Conservation (phyloP, 2,113 vertebrate genomes). For the Sinosuthora webbiana region DNA sequence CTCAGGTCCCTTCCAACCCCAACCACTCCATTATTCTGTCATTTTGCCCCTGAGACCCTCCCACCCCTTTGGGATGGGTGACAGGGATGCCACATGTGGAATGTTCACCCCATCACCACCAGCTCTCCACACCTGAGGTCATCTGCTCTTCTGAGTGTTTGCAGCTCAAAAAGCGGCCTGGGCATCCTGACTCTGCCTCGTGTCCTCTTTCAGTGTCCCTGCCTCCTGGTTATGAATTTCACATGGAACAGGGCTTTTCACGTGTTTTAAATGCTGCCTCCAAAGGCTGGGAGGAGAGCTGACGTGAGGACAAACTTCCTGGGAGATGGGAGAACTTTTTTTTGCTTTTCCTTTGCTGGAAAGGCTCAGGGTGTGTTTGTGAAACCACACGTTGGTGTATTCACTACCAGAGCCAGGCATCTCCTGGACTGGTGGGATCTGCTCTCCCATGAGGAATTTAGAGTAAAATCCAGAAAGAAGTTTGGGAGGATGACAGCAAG, state of each 20-base stretch:
- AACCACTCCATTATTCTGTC: not conserved
- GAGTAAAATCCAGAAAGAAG: not conserved
- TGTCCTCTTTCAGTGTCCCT: not conserved
- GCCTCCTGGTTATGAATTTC: not conserved
- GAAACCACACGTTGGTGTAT: not conserved
- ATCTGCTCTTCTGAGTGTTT: not conserved
- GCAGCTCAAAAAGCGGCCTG: not conserved
- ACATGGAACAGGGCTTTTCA: not conserved
- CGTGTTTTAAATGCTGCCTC: not conserved
- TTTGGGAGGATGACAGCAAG: not conserved
- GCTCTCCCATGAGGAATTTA: not conserved
- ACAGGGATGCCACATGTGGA: fast-evolving
- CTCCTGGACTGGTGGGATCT: not conserved
- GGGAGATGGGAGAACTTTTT: not conserved
- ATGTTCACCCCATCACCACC: too few relatives aligned
- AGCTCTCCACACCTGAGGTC: not conserved
- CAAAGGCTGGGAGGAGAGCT: not conserved
- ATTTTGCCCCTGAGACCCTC: not conserved
- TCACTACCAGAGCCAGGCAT: not conserved
- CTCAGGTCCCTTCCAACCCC: not conserved
- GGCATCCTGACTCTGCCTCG: not conserved
- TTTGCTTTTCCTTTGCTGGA: not conserved
- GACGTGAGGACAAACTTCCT: fast-evolving
- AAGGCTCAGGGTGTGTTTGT: not conserved
- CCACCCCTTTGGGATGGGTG: not conserved